A percentile compares a stretch with the other conserved stretches of the same genome.
phyloP scores from a whole-genome alignment of 2,888 invertebrate species.

The Ectropis crepuscularia region DNA sequence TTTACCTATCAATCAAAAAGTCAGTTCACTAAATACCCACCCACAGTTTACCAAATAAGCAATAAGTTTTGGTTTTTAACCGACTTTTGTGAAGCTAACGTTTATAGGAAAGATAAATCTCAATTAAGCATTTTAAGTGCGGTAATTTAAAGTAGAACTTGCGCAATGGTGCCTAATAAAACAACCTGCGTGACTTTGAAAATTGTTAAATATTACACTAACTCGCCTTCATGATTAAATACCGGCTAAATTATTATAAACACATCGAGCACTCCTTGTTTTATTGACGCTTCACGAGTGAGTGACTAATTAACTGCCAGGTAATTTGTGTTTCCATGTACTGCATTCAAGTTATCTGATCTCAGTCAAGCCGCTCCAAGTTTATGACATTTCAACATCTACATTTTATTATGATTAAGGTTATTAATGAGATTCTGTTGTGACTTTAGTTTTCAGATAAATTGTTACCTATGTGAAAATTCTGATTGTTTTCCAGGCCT shows the following conservation, averaged over 20 bases:
- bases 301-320: slow-evolving; percentile 18
- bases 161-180: slow-evolving; percentile 31
- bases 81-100: not conserved
- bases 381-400: slow-evolving; percentile 4
- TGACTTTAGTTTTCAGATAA: not conserved
- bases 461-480: not conserved
- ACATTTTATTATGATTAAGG: slow-evolving; percentile 2
- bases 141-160: slow-evolving; percentile 24
- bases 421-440: slow-evolving; percentile 1
- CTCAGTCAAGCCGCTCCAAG: not conserved
- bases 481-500: too few species aligned
- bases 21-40: slow-evolving; percentile 12
- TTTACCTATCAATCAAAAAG: slow-evolving; percentile 22
- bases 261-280: slow-evolving; percentile 26
- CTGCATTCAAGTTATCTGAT: not conserved
- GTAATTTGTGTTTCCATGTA: slow-evolving; percentile 11
- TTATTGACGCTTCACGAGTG: slow-evolving; percentile 22
- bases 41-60: slow-evolving; percentile 6
- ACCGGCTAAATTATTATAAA: slow-evolving; percentile 17
- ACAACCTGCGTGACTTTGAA: slow-evolving; percentile 35
- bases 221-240: slow-evolving; percentile 32
- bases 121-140: slow-evolving; percentile 33
- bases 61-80: too few species aligned
- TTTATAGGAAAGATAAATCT: slow-evolving; percentile 22
- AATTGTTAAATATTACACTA: slow-evolving; percentile 30